Evolutionary conservation across 2,797 vertebrate species (phyloP).

Genomic region (Streptopelia turtur): DNA sequence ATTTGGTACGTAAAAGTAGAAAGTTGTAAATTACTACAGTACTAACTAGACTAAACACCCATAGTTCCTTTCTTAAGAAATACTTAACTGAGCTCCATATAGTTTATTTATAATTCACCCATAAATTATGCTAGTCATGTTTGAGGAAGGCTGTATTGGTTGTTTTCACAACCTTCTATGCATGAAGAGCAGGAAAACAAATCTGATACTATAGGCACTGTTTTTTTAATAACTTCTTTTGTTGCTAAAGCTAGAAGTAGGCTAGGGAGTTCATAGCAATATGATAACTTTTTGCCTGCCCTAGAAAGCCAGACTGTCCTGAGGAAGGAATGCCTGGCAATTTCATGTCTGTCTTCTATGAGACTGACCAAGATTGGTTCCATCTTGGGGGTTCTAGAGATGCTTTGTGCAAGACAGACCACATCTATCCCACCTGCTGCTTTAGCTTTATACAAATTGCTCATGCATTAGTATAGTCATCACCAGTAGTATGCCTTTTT

Average conservation of each 20-base stretch:
- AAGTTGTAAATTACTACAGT: background rate
- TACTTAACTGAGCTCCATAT: background rate
- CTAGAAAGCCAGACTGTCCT: background rate
- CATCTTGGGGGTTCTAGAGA: background rate
- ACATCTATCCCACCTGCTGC: background rate
- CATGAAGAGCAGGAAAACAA: background rate
- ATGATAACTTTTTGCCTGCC: background rate
- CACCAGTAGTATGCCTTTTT: background rate
- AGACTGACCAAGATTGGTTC: background rate
- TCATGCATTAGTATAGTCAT: background rate
- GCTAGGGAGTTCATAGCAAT: background rate
- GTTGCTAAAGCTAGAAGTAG: background rate
- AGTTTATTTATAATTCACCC: background rate
- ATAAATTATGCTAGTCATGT: background rate
- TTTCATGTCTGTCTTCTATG: background rate
- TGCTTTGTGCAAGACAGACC: background rate
- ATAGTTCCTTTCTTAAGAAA: slow-evolving; percentile 15
- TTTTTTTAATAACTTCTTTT: background rate
- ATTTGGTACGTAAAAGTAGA: slow-evolving; percentile 22
- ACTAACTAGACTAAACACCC: slow-evolving; percentile 8
- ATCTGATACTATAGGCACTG: background rate
- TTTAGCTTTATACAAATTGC: background rate
- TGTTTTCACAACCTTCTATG: background rate
- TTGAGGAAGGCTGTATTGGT: background rate
- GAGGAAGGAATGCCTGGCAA: background rate